These are phyloP conservation scores for Callionymus lyra DNA, from an alignment of 2,113 vertebrate species.

Conservation along the genomic window DNA sequence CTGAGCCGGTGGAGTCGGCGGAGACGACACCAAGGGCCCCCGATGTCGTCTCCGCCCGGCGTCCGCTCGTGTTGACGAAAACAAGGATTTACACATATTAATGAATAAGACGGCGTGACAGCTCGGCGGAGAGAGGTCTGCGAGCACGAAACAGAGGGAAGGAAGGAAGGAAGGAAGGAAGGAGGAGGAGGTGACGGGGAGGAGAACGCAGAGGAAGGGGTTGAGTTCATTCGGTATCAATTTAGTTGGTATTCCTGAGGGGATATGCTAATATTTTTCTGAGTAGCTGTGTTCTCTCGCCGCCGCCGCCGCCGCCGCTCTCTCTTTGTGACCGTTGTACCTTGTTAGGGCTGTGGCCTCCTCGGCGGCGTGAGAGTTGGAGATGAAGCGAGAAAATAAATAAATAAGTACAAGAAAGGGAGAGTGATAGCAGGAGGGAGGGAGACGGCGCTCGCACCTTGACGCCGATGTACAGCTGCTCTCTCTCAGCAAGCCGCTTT, in stretches of 20 bases:
- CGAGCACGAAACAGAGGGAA: constrained; percentile 21
- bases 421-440: constrained; percentile 53
- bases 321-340: constrained; percentile 82
- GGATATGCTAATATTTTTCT: constrained; percentile 68
- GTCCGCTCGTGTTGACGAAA: constrained; percentile 46
- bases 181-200: constrained; percentile 2
- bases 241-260: constrained; percentile 86
- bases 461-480: constrained; percentile 97
- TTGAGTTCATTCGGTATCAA: constrained; percentile 65
- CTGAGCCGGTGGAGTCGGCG: constrained; percentile 26
- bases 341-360: constrained; percentile 94
- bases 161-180: too few species aligned
- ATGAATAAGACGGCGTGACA: constrained; percentile 84
- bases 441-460: constrained; percentile 81
- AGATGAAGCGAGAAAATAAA: constrained; percentile 46
- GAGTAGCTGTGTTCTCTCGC: constrained; percentile 71
- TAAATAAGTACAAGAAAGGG: constrained; percentile 46
- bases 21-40: constrained; percentile 23
- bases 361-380: constrained; percentile 41
- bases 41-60: constrained; percentile 7
- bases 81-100: constrained; percentile 90
- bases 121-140: constrained; percentile 66
- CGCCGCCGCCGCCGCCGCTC: constrained; percentile 77
- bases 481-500: constrained; percentile 83
- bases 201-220: constrained; percentile 26